Percentiles rank a stretch among this genome's conserved stretches.
Conservation (phyloP, 2,888 invertebrate genomes). For the Darwinula stevensoni region DNA sequence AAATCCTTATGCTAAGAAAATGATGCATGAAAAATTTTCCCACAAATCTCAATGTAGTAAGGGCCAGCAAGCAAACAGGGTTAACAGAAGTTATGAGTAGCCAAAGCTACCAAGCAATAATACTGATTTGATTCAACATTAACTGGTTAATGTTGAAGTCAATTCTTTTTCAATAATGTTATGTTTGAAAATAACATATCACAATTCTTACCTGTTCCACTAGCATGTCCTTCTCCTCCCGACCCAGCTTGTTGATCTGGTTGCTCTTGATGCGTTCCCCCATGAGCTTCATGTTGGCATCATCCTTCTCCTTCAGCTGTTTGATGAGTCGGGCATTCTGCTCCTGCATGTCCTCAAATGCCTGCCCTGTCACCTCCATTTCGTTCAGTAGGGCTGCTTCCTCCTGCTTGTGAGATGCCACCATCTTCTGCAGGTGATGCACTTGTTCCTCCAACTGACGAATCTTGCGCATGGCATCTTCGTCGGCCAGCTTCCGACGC, state of each 20-base stretch:
- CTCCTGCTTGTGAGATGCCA: constrained; percentile 26
- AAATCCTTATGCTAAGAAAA: no score
- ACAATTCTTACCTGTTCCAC: constrained; percentile 54
- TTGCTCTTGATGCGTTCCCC: constrained; percentile 85
- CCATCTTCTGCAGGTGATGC: constrained; percentile 60
- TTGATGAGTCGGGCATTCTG: constrained; percentile 84
- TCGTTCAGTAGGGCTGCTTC: constrained; percentile 89
- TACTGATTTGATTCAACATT: no score
- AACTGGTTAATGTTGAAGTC: no score
- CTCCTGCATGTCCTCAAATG: constrained; percentile 97
- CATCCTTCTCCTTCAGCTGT: constrained; percentile 82
- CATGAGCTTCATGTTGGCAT: constrained; percentile 96
- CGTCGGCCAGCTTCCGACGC: constrained; percentile 64
- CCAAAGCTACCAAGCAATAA: no score
- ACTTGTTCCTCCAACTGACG: constrained; percentile 80
- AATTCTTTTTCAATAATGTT: no score
- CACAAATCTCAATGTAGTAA: no score
- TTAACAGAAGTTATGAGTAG: no score
- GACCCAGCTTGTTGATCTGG: constrained; percentile 67
- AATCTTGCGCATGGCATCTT: constrained; percentile 74
- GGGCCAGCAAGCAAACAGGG: no score
- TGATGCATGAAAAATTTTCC: no score
- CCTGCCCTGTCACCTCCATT: constrained; percentile 97
- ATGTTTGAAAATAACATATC: not conserved
- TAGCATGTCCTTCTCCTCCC: constrained; percentile 77